Base-by-base conservation (phyloP, 2,797 vertebrate genomes). In the Podargus strigoides region DNA sequence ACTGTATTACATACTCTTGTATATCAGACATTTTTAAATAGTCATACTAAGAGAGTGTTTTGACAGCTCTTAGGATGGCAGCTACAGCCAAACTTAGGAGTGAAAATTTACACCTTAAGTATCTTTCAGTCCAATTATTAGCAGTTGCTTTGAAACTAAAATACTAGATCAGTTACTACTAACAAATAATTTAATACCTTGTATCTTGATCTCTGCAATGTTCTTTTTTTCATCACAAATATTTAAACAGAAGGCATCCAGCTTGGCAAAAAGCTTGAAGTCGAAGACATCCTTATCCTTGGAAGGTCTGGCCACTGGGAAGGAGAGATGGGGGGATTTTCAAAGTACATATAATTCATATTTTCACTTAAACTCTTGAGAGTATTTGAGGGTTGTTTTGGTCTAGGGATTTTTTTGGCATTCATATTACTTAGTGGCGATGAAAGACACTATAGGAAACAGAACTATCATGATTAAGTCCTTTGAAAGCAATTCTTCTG, bases 141-240 rank as follows among this genome's bases (percentile, higher is more conserved):
- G 32, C 10, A 70, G 34, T 21, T 74, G 34, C 27, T 69, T 64
- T 69, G n/a, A 72, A 84, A 58, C 5, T n/a, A 10, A 88, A 68
- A 7, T 68, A 72, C 8, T 16, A 49, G 12, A 69, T 19, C 3
- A 89, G 46, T 82, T 60, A 60, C 5, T 53, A 56, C 27, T 52
- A 89, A 59, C 7, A 32, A 72, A 79, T 20, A 68, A 87, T 37
- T 50, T 34, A 41, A 85, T 97, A 99, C 99, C 99, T 98, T 99
- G 98, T 87, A 99, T 98, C 97, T 98, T 98, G 97, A 99, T 99
- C 97, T 99, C 99, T n/a, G 99, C 99, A 63, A 99, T 99, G 96
- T 96, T 98, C 91, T 90, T 93, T 81, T 96, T 97, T 79, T 98
- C 98, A 60, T 99, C 98, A 34, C 98, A 99, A 89, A 99, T 98